Evolutionary conservation across 2,888 invertebrate genomes (phyloP).

Genomic region (Eudasyphora cyanicolor): DNA sequence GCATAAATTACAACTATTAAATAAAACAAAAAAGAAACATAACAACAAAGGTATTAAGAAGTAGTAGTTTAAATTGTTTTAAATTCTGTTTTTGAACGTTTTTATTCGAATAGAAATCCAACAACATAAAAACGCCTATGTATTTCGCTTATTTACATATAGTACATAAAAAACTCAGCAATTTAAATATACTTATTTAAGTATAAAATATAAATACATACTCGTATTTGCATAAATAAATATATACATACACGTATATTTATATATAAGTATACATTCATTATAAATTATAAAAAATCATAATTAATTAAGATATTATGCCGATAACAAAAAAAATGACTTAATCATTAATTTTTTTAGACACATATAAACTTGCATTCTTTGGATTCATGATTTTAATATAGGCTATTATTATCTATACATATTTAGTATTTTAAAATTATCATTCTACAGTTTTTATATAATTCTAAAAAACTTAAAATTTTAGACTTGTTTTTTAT

Average conservation of each 20-base stretch:
- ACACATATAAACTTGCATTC: too few relatives aligned
- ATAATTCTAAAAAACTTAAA: too few relatives aligned
- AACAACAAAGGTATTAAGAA: slow-evolving; percentile 57
- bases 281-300: slow-evolving; percentile 28
- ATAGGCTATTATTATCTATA: too few relatives aligned
- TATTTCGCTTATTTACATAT: slow-evolving; percentile 65
- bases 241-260: slow-evolving; percentile 42
- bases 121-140: slow-evolving; percentile 36
- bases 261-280: slow-evolving; percentile 37
- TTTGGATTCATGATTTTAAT: too few relatives aligned
- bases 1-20: slow-evolving; percentile 20
- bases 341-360: too few relatives aligned
- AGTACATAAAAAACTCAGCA: slow-evolving; percentile 59
- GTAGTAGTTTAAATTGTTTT: slow-evolving; percentile 63
- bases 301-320: slow-evolving; percentile 11
- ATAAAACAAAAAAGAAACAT: slow-evolving; percentile 20
- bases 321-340: not conserved
- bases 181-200: slow-evolving; percentile 60
- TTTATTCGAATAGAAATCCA: slow-evolving; percentile 59
- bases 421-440: too few relatives aligned
- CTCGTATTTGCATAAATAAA: slow-evolving; percentile 41
- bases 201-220: slow-evolving; percentile 54
- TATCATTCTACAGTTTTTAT: too few relatives aligned
- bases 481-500: too few relatives aligned
- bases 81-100: slow-evolving; percentile 59